Evolutionary conservation across 2,888 invertebrate species (phyloP), one percentile per base, ranked within the genome.

Genomic region (Drosophila subsilvestris): DNA sequence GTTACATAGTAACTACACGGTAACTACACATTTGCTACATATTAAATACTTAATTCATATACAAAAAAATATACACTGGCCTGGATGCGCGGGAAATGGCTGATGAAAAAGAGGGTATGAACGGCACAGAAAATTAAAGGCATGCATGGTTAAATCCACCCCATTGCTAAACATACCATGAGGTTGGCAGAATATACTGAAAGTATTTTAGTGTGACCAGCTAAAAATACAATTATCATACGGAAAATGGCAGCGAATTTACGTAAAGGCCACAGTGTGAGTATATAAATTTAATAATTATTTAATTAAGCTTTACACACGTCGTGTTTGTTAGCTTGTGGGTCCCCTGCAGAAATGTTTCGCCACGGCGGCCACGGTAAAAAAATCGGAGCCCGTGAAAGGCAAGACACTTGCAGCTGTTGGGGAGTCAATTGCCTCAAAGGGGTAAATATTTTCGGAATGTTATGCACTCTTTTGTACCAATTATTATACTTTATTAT

Each of bases 351-450:
- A 61, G 45, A 83, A 75, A 74, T 76, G 75, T 59, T 90, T 82
- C 59, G 85, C 85, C 27, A 91, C 91, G 89, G 91, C 74, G n/a
- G 37, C 50, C 5, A 77, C 73, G 51, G 90, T 74, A 89, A 90
- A 79, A 92, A 91, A 83, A 90, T 89, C 88, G 90, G 92, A 90
- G 32, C 89, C 90, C 59, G 90, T 90, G 70, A 92, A 92, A 66
- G 90, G 90, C 72, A 92, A 92, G 67, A 92, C 92, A 82, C 88
- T 94, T 75, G 92, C 93, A 63, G 91, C 95, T 43, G 92, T 94
- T 67, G 94, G 94, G 54, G 93, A 95, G 90, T 95, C 95, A 53
- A 92, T 95, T 84, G 94, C 95, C 75, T 93, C 95, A 32, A 94
- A 95, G 94, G 96, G 96, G 96, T 96, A 78, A 75, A 47, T 59